phyloP scores from a whole-genome alignment of 2,113 vertebrate genomes.

The Bos indicus region DNA sequence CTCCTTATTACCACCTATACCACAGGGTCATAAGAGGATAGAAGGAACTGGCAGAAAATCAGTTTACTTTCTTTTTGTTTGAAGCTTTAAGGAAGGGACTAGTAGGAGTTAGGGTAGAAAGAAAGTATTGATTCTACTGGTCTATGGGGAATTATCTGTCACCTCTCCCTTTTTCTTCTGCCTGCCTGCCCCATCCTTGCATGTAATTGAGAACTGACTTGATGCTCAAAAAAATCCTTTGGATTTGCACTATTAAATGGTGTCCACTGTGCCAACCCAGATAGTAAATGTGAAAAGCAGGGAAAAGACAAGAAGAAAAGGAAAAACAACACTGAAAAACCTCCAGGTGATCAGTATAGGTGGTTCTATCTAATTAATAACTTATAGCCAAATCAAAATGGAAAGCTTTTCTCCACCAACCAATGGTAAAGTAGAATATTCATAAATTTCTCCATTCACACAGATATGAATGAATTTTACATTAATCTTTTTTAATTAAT shows the following conservation, averaged over 20 bases:
- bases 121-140: constrained; percentile 13
- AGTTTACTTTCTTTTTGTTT: constrained; percentile 40
- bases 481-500: not conserved
- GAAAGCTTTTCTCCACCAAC: not conserved
- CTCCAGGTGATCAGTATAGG: not conserved
- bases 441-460: not conserved
- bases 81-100: constrained; percentile 17
- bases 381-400: not conserved
- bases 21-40: constrained; percentile 23
- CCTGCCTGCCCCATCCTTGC: not conserved
- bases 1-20: constrained; percentile 24
- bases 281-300: not conserved
- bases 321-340: not conserved
- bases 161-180: not conserved
- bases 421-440: not conserved
- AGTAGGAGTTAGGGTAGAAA: not conserved
- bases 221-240: not conserved
- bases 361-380: constrained; percentile 1
- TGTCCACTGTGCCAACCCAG: not conserved
- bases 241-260: not conserved
- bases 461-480: not conserved
- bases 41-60: constrained; percentile 20
- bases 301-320: not conserved
- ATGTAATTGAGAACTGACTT: not conserved
- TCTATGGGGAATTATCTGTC: not conserved